Evolutionary conservation across 2,888 invertebrate genomes (phyloP).

Genomic region (Rhagonycha fulva): DNA sequence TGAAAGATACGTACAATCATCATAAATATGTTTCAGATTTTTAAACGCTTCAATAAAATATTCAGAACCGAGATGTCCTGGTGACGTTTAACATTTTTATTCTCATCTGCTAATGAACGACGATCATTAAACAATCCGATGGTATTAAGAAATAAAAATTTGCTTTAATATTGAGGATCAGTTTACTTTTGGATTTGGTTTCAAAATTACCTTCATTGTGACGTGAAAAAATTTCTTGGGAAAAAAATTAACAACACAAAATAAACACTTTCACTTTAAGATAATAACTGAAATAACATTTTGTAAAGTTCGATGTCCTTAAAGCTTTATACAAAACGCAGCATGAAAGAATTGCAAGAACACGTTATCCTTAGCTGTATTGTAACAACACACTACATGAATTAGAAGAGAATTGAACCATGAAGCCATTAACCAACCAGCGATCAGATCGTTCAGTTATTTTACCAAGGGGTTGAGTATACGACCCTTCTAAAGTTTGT

Average conservation of each 20-base stretch:
- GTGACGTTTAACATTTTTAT: not conserved
- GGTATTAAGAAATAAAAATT: not conserved
- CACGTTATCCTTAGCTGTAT: slow-evolving; percentile 37
- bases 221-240: not conserved
- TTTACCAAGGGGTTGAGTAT: slow-evolving; percentile 33
- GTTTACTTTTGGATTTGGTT: not conserved
- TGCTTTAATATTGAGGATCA: not conserved
- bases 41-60: slow-evolving; percentile 2
- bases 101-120: not conserved
- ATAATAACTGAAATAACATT: not conserved
- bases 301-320: slow-evolving; percentile 42
- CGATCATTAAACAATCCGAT: not conserved
- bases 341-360: slow-evolving; percentile 37
- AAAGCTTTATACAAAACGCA: slow-evolving; percentile 26
- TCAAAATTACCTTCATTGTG: not conserved
- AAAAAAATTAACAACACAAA: not conserved
- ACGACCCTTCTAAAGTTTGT: slow-evolving; percentile 21
- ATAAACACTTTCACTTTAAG: slow-evolving; percentile 30
- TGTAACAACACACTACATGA: slow-evolving; percentile 44
- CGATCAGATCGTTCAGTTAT: slow-evolving; percentile 42
- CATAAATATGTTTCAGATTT: slow-evolving; percentile 2
- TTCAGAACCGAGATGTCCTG: not conserved
- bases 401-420: slow-evolving; percentile 44
- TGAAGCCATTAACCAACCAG: slow-evolving; percentile 48
- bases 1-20: not conserved